Conservation (phyloP, 2,888 invertebrate genomes). For the Pristionchus exspectatus region DNA sequence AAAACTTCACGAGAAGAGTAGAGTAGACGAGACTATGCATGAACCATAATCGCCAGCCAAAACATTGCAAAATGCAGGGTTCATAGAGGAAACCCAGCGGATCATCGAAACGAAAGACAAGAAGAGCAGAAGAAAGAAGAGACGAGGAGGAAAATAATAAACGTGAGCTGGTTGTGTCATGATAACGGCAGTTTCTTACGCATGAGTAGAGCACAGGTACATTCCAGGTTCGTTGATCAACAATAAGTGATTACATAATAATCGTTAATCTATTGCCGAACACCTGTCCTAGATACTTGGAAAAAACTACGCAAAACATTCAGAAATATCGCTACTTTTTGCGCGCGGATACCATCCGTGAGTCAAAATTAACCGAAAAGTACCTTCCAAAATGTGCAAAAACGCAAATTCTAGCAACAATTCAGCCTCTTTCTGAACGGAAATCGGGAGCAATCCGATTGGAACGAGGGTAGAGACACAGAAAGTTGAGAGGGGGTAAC, state of each 20-base stretch:
- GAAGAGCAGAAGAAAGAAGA: background rate
- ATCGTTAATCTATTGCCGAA: background rate
- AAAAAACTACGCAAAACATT: background rate
- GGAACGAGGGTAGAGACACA: background rate
- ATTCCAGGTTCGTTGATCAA: background rate
- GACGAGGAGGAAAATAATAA: background rate
- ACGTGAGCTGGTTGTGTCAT: background rate
- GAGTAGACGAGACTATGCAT: too few species aligned
- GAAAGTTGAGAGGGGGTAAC: background rate
- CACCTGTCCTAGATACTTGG: background rate
- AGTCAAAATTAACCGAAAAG: background rate
- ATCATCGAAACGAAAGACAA: too few species aligned
- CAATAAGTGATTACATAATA: background rate
- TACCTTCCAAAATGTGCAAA: background rate
- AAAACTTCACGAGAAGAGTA: background rate
- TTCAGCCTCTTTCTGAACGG: background rate
- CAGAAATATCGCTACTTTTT: background rate
- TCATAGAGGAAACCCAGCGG: too few species aligned
- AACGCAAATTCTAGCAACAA: background rate
- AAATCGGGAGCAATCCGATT: slow-evolving; percentile 23
- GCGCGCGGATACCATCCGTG: background rate
- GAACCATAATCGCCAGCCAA: too few species aligned
- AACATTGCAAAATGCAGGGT: too few species aligned
- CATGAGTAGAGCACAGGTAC: background rate
- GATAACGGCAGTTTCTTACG: background rate